Conservation (phyloP, 2,888 invertebrate genomes). For the Papilio protenor region DNA sequence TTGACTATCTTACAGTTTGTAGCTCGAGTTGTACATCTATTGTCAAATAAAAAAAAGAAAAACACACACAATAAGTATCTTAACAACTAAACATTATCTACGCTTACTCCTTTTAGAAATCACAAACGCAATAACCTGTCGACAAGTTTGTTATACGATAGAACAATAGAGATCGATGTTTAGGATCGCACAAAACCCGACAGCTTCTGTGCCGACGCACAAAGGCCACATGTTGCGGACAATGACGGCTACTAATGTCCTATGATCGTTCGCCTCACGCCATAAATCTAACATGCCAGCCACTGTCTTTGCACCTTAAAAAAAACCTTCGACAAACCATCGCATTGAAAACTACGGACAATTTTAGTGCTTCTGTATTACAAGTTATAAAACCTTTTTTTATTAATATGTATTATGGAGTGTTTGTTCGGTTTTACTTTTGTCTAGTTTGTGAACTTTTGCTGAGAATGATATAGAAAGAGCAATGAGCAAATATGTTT, state of each 20-base stretch:
- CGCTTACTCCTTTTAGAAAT: slow-evolving; percentile 36
- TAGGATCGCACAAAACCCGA: slow-evolving; percentile 44
- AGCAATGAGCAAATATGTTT: neutral
- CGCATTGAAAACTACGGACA: slow-evolving; percentile 1
- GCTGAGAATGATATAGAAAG: neutral
- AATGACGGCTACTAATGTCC: slow-evolving; percentile 78
- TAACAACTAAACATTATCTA: slow-evolving; percentile 22
- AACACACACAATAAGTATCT: slow-evolving; percentile 15
- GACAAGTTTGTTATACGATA: slow-evolving; percentile 76
- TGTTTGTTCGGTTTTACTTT: slow-evolving; percentile 3
- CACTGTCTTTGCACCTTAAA: slow-evolving; percentile 49
- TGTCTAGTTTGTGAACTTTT: neutral
- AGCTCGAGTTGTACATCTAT: no score
- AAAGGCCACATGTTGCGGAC: slow-evolving; percentile 77
- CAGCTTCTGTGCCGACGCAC: slow-evolving; percentile 61
- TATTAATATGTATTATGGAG: neutral
- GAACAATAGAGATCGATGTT: slow-evolving; percentile 64
- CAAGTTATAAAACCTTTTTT: slow-evolving; percentile 30
- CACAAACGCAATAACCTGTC: slow-evolving; percentile 70
- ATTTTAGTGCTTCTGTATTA: slow-evolving; percentile 51
- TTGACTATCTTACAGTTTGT: neutral
- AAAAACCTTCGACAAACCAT: slow-evolving; percentile 28
- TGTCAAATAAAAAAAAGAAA: slow-evolving; percentile 15
- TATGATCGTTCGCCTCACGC: slow-evolving; percentile 75
- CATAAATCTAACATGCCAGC: slow-evolving; percentile 71